Evolutionary conservation across 2,888 invertebrate species (phyloP).

Genomic region (Willowsia nigromaculata): DNA sequence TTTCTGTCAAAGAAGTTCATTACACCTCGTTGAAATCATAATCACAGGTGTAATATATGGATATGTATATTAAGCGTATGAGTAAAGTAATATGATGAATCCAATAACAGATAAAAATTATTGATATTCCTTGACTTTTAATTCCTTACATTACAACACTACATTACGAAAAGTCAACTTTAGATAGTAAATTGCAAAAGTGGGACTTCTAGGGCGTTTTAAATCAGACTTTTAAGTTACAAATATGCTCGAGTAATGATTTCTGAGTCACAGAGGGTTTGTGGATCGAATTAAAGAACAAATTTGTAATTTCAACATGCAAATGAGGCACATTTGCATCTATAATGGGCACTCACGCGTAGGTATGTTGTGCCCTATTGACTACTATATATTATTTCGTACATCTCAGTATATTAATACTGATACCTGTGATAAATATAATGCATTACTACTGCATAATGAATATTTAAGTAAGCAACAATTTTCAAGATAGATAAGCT

Average conservation of each 20-base stretch:
- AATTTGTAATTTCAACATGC: constrained; percentile 56
- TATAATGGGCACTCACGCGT: constrained; percentile 49
- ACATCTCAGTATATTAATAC: not conserved
- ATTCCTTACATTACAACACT: too few species aligned
- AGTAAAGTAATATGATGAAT: too few species aligned
- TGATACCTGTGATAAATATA: constrained; percentile 8
- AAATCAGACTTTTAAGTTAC: not conserved
- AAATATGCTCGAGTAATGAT: not conserved
- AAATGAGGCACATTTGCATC: constrained; percentile 54
- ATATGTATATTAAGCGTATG: too few species aligned
- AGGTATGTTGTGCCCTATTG: constrained; percentile 25
- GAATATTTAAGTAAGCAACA: constrained; percentile 19
- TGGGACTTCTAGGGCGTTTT: not conserved
- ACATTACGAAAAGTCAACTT: too few species aligned
- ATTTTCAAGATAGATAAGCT: not conserved
- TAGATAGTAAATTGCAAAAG: not conserved
- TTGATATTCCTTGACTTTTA: too few species aligned
- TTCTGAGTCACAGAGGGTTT: not conserved
- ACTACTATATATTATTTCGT: not conserved
- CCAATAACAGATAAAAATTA: too few species aligned
- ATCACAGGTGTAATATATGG: too few species aligned
- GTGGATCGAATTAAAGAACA: constrained; percentile 26
- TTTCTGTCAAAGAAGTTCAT: too few species aligned
- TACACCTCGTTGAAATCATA: too few species aligned
- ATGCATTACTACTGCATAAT: constrained; percentile 8